phyloP scores from a whole-genome alignment of 2,888 invertebrate species.

The Noctua fimbriata region DNA sequence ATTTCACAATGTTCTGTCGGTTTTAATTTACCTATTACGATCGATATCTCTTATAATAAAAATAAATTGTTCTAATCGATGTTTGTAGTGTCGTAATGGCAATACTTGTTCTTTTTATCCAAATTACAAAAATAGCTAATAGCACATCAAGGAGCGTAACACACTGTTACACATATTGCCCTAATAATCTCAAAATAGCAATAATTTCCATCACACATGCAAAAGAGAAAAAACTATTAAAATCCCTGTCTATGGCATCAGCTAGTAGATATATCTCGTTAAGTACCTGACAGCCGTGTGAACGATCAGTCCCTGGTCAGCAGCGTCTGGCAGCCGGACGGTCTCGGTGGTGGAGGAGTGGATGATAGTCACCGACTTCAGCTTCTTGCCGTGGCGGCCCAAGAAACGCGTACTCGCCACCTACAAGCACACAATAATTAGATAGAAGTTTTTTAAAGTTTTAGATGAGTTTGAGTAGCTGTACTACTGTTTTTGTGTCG shows the following conservation, averaged over 20 bases:
- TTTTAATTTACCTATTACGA: background rate
- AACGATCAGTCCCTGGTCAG: slow-evolving; percentile 94
- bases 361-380: slow-evolving; percentile 96
- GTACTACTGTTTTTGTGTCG: background rate
- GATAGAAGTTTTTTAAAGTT: background rate
- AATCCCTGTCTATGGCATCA: background rate
- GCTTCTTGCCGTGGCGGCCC: slow-evolving; percentile 95
- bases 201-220: slow-evolving; percentile 1
- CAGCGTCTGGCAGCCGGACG: slow-evolving; percentile 94
- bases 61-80: too few species aligned
- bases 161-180: background rate
- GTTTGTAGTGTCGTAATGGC: too few species aligned
- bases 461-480: slow-evolving; percentile 1
- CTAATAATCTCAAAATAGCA: slow-evolving; percentile 5
- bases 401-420: slow-evolving; percentile 95
- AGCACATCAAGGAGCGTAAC: slow-evolving; percentile 5
- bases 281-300: slow-evolving; percentile 94
- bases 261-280: background rate
- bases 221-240: background rate
- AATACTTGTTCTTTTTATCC: too few species aligned
- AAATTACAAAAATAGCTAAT: background rate
- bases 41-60: background rate
- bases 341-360: slow-evolving; percentile 97
- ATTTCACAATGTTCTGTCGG: background rate
- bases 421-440: slow-evolving; percentile 83